Percentiles rank a stretch among this genome's conserved stretches.
These are phyloP conservation scores for Nomada flava DNA, from an alignment of 2,888 invertebrate species.

Conservation along the genomic window DNA sequence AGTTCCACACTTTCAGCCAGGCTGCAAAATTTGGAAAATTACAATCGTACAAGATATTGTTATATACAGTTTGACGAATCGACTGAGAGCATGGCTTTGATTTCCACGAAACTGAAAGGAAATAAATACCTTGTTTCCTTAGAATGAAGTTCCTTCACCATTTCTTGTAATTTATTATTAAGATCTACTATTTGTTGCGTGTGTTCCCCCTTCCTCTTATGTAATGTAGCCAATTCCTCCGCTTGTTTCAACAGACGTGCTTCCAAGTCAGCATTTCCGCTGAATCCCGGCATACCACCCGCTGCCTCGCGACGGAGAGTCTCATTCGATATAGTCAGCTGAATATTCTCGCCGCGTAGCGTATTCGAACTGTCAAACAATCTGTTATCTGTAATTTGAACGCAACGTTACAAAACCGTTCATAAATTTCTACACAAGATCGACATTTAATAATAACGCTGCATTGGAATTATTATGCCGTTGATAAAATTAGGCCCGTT, in stretches of 20 bases:
- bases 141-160: slow-evolving; percentile 90
- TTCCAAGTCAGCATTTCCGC: slow-evolving; percentile 90
- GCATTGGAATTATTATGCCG: no score
- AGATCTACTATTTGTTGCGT: slow-evolving; percentile 96
- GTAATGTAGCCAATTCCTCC: slow-evolving; percentile 96
- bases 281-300: slow-evolving; percentile 84
- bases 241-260: slow-evolving; percentile 94
- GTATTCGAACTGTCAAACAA: slow-evolving; percentile 93
- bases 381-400: slow-evolving; percentile 90
- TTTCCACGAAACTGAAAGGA: not conserved
- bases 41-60: not conserved
- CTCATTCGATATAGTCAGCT: slow-evolving; percentile 94
- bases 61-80: no score
- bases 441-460: no score
- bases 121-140: slow-evolving; percentile 89
- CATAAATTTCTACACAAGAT: not conserved
- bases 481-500: no score
- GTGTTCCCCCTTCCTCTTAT: slow-evolving; percentile 95
- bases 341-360: slow-evolving; percentile 93
- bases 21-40: slow-evolving; percentile 82
- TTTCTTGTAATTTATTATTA: slow-evolving; percentile 93
- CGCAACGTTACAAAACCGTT: slow-evolving; percentile 3
- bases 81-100: not conserved
- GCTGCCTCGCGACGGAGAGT: slow-evolving; percentile 88
- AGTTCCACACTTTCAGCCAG: slow-evolving; percentile 89